Evolutionary conservation across 2,888 invertebrate species (phyloP).

Genomic region (Zaprionus obscuricornis): DNA sequence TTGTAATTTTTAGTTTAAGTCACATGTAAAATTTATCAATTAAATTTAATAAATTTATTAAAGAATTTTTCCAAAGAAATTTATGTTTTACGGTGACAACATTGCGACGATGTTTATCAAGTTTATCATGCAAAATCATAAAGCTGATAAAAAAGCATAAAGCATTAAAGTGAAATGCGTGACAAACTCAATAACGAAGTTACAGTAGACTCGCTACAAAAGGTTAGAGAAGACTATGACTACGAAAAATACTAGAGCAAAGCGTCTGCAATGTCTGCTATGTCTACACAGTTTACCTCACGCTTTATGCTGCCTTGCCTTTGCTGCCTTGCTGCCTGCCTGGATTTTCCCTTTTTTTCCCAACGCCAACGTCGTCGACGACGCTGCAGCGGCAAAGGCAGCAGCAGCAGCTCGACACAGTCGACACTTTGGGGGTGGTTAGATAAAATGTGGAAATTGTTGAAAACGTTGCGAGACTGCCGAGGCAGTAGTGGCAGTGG

Average conservation of each 20-base stretch:
- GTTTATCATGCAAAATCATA: too few relatives aligned
- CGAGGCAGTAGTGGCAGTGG: conserved; percentile 25
- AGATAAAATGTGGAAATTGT: conserved; percentile 79
- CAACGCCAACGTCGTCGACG: conserved; percentile 29
- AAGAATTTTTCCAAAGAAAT: too few relatives aligned
- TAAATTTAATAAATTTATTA: too few relatives aligned
- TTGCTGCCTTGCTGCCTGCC: conserved; percentile 31
- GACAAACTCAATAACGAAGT: conserved; percentile 39
- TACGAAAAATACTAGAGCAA: conserved; percentile 46
- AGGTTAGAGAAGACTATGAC: conserved; percentile 45
- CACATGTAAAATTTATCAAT: too few relatives aligned
- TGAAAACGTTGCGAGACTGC: conserved; percentile 69
- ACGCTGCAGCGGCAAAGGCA: conserved; percentile 42
- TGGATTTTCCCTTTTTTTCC: conserved; percentile 63
- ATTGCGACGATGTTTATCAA: too few relatives aligned
- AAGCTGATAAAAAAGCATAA: too few relatives aligned
- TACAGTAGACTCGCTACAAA: conserved; percentile 18
- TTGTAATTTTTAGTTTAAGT: too few relatives aligned
- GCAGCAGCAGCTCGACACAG: too few relatives aligned
- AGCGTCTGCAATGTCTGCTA: conserved; percentile 42
- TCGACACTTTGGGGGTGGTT: conserved; percentile 76
- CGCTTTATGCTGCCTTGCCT: conserved; percentile 15
- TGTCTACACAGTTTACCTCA: conserved; percentile 26
- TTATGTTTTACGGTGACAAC: too few relatives aligned
- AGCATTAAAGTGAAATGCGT: conserved; percentile 15